phyloP scores from a whole-genome alignment of 2,113 vertebrate genomes.

The Cisticola juncidis region DNA sequence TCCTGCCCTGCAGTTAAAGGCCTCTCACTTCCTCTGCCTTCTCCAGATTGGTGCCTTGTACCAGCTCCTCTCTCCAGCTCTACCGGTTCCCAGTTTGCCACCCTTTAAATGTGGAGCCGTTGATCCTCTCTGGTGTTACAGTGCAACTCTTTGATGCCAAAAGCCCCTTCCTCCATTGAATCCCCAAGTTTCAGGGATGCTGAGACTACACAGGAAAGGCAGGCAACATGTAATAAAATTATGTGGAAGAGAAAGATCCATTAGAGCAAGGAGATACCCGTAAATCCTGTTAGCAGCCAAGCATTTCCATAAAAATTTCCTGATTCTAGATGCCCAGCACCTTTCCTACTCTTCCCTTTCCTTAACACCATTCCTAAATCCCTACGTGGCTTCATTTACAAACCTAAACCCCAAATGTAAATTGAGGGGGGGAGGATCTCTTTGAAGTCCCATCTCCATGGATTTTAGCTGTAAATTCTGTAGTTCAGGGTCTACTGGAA shows the following conservation, averaged over 20 bases:
- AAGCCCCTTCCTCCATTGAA: not conserved
- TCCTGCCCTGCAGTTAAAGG: not conserved
- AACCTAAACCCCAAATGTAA: not conserved
- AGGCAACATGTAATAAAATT: conserved; percentile 20
- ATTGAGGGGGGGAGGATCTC: not conserved
- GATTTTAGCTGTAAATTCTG: not conserved
- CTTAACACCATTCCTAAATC: not conserved
- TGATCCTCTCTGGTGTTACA: not conserved
- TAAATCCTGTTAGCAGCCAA: conserved; percentile 5
- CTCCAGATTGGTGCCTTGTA: not conserved
- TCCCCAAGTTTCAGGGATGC: not conserved
- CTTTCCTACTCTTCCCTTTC: not conserved
- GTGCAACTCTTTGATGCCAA: not conserved
- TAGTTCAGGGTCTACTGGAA: not conserved
- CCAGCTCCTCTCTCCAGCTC: not conserved
- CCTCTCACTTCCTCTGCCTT: not conserved
- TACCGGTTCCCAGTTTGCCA: not conserved
- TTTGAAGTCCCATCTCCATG: not conserved
- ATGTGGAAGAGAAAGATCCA: conserved; percentile 19
- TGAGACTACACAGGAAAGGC: not conserved
- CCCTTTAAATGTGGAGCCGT: not conserved
- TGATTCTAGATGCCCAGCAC: not conserved
- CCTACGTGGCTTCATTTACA: not conserved
- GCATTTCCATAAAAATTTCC: not conserved
- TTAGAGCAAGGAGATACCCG: not conserved